Base-by-base conservation (phyloP, 2,797 vertebrate species). In the Benthosema pterotum region DNA sequence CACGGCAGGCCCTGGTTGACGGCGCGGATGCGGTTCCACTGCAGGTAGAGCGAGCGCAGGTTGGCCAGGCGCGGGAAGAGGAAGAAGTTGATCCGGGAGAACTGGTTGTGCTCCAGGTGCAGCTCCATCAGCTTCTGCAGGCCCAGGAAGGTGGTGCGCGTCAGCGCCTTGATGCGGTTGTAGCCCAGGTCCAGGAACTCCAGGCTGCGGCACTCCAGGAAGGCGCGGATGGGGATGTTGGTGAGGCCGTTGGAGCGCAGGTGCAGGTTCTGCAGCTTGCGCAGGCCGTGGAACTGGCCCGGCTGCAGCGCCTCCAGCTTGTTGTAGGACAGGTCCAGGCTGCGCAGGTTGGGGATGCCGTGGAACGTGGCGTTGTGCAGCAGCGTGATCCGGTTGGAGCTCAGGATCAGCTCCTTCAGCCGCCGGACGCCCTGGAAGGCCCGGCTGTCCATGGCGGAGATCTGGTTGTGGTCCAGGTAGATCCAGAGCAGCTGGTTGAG, bases 401-500 rank as follows among this genome's bases (percentile, higher is more conserved):
- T 99, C 38, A 99, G 91, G 83, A 99, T 98, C 70, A 99, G 83
- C 88, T 99, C 98, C 91, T 99, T 99, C 56, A 99, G 90, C 74
- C 98, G 86, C 3, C 98, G 95, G 69, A 99, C 95, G 2, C 98
- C 98, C 82, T 98, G 96, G 82, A 99, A 98, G 0, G 97, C 95
- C 3, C 97, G 93, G 85, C 96, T 96, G 52, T 99, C 97, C 72
- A 99, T 95, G 0, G 90, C 91, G 65, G 91, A 94, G 83, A 99
- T 95, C 84, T 98, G 96, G 82, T 99, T 99, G 77, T 99, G 98
- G 92, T 99, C 98, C 65, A 99, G 93, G 84, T 99, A 99, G 49
- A 99, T 95, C 97, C 98, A 99, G 66, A 98, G 94, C 57, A 99
- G 95, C 86, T 99, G 98, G 78, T 96, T 94, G 64, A 99, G 96